Evolutionary conservation across 2,888 invertebrate genomes (phyloP).

Genomic region (Lithosia quadra): DNA sequence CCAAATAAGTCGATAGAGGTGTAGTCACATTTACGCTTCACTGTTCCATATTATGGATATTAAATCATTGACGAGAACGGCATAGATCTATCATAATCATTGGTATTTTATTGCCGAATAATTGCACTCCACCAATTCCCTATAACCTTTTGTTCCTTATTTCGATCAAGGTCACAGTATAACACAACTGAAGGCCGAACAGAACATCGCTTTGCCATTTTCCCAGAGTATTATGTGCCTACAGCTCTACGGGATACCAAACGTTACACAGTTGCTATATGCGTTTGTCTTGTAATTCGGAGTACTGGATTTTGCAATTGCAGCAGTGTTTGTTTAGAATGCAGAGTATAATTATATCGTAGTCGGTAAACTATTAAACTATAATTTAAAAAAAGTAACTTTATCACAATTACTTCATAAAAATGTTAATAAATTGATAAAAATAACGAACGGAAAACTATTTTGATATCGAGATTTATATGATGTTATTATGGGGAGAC

Average conservation of each 20-base stretch:
- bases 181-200: conserved; percentile 57
- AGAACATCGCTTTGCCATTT: conserved; percentile 71
- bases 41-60: neutral
- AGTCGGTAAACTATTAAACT: neutral
- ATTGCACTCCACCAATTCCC: neutral
- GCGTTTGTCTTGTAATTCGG: conserved; percentile 53
- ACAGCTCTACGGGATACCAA: conserved; percentile 50
- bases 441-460: too few species aligned
- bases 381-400: neutral
- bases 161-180: conserved; percentile 38
- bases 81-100: neutral
- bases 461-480: too few species aligned
- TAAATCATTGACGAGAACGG: neutral
- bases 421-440: too few species aligned
- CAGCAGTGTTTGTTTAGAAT: conserved; percentile 22
- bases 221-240: conserved; percentile 51
- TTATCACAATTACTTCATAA: too few species aligned
- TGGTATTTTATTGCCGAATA: conserved; percentile 18
- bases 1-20: neutral
- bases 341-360: conserved; percentile 1
- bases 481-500: too few species aligned
- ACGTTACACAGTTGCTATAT: conserved; percentile 50
- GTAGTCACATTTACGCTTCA: too few species aligned
- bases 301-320: conserved; percentile 49
- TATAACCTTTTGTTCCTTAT: conserved; percentile 25